phyloP scores from a whole-genome alignment of 2,888 invertebrate species.

The Steinernema carpocapsae region DNA sequence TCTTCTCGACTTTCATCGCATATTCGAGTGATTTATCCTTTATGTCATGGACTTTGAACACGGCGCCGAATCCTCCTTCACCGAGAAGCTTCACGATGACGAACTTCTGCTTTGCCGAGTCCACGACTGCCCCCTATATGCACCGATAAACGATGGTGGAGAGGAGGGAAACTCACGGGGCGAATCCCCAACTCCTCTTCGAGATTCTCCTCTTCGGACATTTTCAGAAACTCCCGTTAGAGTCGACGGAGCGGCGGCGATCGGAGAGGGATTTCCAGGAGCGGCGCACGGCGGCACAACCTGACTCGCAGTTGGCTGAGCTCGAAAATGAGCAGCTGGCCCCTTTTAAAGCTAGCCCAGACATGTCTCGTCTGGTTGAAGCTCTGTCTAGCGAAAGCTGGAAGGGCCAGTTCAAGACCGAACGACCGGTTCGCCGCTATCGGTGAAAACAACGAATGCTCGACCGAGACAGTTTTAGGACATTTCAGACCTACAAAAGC shows the following conservation, averaged over 20 bases:
- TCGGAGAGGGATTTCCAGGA: background rate
- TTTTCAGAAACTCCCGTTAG: conserved; percentile 5
- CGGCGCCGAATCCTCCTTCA: conserved; percentile 62
- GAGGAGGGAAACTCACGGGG: conserved; percentile 13
- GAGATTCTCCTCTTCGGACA: conserved; percentile 36
- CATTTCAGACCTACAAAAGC: no score
- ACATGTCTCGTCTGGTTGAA: background rate
- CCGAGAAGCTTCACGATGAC: conserved; percentile 52
- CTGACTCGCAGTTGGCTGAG: background rate
- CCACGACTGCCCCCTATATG: conserved; percentile 34
- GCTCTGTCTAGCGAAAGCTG: background rate
- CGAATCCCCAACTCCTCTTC: conserved; percentile 38
- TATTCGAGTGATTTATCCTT: conserved; percentile 46
- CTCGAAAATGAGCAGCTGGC: background rate
- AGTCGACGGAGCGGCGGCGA: conserved; percentile 18
- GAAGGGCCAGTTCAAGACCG: no score
- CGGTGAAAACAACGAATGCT: no score
- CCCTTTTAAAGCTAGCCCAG: background rate
- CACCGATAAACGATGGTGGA: background rate
- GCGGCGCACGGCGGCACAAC: conserved; percentile 2
- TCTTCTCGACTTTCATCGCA: conserved; percentile 64
- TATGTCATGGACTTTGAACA: conserved; percentile 50
- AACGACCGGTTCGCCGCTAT: no score
- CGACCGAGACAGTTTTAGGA: no score
- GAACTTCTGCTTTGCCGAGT: conserved; percentile 42